A percentile compares a stretch with the other conserved stretches of the same genome.
These are phyloP conservation scores for Pomacea maculata DNA, from an alignment of 1,140 invertebrate species.

Conservation along the genomic window DNA sequence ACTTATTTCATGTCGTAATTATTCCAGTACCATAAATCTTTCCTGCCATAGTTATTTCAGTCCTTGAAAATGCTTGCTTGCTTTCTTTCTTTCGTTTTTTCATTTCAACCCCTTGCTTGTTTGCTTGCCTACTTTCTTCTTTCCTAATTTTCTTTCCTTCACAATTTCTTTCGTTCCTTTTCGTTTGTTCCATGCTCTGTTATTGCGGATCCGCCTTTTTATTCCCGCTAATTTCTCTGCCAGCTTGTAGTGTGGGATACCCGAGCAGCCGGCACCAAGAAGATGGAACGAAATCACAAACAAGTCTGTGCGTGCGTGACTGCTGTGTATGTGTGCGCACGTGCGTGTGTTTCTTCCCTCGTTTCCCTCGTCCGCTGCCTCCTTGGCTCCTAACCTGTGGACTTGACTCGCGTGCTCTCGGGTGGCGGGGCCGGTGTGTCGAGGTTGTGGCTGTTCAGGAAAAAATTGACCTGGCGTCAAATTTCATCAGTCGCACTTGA, in stretches of 20 bases:
- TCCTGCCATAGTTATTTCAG: not conserved
- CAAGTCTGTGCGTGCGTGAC: not conserved
- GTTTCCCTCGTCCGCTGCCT: not conserved
- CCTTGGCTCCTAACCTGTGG: not conserved
- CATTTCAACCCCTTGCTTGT: not conserved
- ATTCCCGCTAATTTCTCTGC: too few species aligned
- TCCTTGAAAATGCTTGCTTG: not conserved
- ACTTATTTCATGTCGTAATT: not conserved
- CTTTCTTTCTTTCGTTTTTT: not conserved
- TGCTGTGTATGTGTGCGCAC: not conserved
- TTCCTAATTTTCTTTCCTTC: not conserved
- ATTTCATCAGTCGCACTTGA: conserved; percentile 8
- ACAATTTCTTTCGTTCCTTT: not conserved
- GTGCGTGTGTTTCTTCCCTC: not conserved
- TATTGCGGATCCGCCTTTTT: too few species aligned
- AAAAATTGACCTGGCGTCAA: conserved; percentile 8
- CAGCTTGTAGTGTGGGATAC: too few species aligned
- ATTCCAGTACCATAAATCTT: not conserved
- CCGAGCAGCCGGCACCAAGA: too few species aligned
- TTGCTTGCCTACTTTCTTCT: not conserved
- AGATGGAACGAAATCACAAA: not conserved
- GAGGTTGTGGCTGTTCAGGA: not conserved
- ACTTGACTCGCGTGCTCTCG: not conserved
- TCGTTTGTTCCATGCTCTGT: not conserved
- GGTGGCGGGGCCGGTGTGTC: not conserved